Evolutionary conservation across 1,140 invertebrate genomes (phyloP).

Genomic region (Hycleus cichorii): DNA sequence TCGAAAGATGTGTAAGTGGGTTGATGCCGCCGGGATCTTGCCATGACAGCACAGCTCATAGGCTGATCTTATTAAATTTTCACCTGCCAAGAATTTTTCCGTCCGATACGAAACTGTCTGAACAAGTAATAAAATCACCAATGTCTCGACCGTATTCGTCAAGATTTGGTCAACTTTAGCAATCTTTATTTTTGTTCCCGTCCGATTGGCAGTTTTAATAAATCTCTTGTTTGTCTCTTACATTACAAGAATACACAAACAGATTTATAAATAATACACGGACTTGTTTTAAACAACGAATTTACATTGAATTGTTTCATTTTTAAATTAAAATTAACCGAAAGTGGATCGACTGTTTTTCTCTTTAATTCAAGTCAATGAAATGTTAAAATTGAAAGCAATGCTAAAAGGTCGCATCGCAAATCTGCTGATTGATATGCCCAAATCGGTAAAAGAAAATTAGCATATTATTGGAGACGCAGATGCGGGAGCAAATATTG

Average conservation of each 20-base stretch:
- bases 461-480: conserved; percentile 17
- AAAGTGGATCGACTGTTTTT: neutral
- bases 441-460: conserved; percentile 8
- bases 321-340: conserved; percentile 1
- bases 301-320: neutral
- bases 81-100: neutral
- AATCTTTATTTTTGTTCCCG: no score
- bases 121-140: no score
- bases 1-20: neutral
- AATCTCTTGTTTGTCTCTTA: no score
- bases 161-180: no score
- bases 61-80: neutral
- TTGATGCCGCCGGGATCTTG: neutral
- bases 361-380: neutral
- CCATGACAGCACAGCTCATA: neutral
- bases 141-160: no score
- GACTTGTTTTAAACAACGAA: no score
- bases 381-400: neutral
- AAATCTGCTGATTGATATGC: conserved; percentile 7
- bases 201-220: no score
- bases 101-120: neutral
- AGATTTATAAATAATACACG: no score
- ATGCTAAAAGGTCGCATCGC: neutral
- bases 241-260: no score
- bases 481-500: conserved; percentile 13